Conservation (phyloP, 2,888 invertebrate genomes). For the Kuschelorhynchus macadamiae region DNA sequence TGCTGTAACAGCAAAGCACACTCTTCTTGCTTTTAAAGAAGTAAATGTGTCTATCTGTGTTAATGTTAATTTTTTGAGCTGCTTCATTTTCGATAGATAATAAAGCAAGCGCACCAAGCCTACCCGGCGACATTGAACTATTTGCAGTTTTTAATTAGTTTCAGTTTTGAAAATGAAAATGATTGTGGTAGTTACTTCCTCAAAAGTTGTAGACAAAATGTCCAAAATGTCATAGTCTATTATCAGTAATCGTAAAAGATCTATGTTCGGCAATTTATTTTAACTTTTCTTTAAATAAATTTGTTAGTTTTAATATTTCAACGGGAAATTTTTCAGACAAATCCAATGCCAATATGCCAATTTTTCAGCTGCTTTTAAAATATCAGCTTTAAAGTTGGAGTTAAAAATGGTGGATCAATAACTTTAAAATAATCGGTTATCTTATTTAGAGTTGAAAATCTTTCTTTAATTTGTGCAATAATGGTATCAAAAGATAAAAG, state of each 20-base stretch:
- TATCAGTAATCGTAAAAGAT: conserved; percentile 5
- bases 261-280: not conserved
- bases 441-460: not conserved
- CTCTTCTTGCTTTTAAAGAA: conserved; percentile 1
- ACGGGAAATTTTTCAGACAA: not conserved
- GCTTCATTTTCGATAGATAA: too few species aligned
- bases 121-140: not conserved
- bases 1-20: too few species aligned
- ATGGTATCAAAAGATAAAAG: not conserved
- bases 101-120: not conserved
- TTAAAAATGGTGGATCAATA: not conserved
- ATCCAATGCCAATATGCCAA: not conserved
- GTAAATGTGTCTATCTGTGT: not conserved
- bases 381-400: conserved; percentile 1
- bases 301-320: not conserved
- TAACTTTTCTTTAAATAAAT: conserved; percentile 4
- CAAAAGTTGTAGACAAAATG: not conserved
- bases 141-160: not conserved
- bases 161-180: not conserved
- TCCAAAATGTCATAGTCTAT: conserved; percentile 4
- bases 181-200: not conserved
- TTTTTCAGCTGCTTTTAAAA: not conserved
- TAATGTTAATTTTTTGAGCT: conserved; percentile 1
- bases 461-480: not conserved
- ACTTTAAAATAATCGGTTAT: not conserved